A percentile compares a stretch with the other conserved stretches of the same genome.
Evolutionary conservation across 2,113 vertebrate genomes (phyloP).

Genomic region (Neomonachus schauinslandi): DNA sequence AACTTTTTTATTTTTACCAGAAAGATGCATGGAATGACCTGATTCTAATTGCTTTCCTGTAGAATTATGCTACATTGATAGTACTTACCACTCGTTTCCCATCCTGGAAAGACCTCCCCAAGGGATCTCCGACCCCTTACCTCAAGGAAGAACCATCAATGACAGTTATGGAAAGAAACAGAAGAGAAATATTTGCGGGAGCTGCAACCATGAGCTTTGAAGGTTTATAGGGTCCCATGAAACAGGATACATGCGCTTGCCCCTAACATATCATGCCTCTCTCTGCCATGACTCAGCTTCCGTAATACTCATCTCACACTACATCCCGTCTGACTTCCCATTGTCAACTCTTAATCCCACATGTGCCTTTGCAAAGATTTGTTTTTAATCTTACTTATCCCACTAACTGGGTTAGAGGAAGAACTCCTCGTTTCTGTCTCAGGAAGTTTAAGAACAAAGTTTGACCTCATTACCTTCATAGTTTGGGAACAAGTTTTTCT

Average conservation of each 20-base stretch:
- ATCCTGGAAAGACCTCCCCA: background rate
- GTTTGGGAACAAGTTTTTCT: background rate
- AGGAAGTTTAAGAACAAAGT: background rate
- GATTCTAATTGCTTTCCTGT: fast-evolving
- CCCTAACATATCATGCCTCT: fast-evolving
- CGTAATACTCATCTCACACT: background rate
- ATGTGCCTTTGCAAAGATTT: background rate
- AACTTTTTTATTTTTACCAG: background rate
- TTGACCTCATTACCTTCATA: background rate
- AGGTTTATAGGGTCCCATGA: background rate
- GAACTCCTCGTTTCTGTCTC: background rate
- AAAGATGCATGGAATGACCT: background rate
- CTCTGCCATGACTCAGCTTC: background rate
- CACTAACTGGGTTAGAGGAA: background rate
- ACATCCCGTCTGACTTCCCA: too few relatives aligned
- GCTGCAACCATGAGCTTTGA: background rate
- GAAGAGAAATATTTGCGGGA: too few relatives aligned
- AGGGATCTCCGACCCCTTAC: background rate
- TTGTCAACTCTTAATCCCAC: too few relatives aligned
- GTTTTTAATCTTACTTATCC: background rate
- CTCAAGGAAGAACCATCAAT: background rate
- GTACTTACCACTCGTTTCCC: background rate
- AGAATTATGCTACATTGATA: background rate
- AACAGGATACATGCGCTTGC: too few relatives aligned
- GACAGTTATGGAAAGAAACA: background rate